Percentiles rank a stretch among this genome's conserved stretches.
Evolutionary conservation across 1,140 invertebrate species (phyloP).

Genomic region (Zophobas atratus): DNA sequence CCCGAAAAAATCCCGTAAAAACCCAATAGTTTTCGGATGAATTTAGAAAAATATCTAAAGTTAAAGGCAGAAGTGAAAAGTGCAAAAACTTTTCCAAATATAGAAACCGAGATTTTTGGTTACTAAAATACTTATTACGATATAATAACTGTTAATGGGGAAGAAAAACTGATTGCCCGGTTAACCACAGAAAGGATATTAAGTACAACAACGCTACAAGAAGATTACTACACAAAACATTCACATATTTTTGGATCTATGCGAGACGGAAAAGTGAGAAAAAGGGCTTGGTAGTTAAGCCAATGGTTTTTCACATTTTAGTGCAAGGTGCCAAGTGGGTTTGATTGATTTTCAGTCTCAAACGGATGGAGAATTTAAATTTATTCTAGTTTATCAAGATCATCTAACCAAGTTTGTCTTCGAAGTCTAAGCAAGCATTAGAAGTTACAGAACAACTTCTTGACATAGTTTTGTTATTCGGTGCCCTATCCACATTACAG

Average conservation of each 20-base stretch:
- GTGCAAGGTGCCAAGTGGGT: constrained; percentile 69
- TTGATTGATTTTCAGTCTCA: constrained; percentile 69
- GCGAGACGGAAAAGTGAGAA: constrained; percentile 52
- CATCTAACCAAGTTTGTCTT: constrained; percentile 64
- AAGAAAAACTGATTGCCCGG: no score
- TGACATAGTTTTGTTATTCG: no score
- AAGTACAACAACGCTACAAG: constrained; percentile 55
- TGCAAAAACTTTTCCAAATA: no score
- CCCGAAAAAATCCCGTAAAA: no score
- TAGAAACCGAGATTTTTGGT: no score
- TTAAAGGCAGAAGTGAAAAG: no score
- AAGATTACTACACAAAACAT: constrained; percentile 49
- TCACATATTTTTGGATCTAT: constrained; percentile 52
- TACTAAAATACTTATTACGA: no score
- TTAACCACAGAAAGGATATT: no score
- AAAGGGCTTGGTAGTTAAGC: constrained; percentile 64
- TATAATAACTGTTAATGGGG: no score
- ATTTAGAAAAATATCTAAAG: no score
- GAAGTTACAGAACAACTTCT: constrained; percentile 57
- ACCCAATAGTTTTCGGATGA: no score
- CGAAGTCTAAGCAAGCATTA: constrained; percentile 36
- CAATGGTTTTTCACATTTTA: constrained; percentile 63
- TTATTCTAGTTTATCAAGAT: constrained; percentile 63
- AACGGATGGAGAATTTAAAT: constrained; percentile 67
- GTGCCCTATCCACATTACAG: constrained; percentile 56